Base-by-base conservation (phyloP, 1,140 invertebrate genomes). In the Pseudomyrmex sp. region DNA sequence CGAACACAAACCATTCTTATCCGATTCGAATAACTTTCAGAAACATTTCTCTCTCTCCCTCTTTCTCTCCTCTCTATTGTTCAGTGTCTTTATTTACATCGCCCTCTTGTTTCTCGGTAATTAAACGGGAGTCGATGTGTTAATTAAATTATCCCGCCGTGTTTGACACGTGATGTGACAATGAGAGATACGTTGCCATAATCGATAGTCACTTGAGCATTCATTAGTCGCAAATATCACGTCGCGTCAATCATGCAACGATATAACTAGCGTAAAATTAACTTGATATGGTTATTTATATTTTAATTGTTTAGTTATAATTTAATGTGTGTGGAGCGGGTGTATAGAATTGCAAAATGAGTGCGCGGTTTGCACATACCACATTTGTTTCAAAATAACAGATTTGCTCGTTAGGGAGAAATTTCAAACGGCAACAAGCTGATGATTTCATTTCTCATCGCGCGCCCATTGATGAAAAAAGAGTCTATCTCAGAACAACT, bases 81-180 rank as follows among this genome's bases (percentile, higher is more conserved):
- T 35, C 48, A 46, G 23, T 26, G 18, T 48, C 76, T 80, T 70
- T 59, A 9, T 23, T 52, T 5, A 12, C 20, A 54, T 10, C 23
- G n/a, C 7, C 1, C 54, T 10, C 54, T 59, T 72, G 76, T 80
- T 72, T 80, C 54, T 56, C 66, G 44, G 54, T 80, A 80, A 80
- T 80, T 80, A 72, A 80, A 72, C 66, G 59, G 46, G 7, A 44
- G 12, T 80, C 54, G 54, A 80, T 80, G 76, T 70, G 76, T 70
- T 58, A 80, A 80, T 80, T 80, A 80, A 80, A 80, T 80, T 80
- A 72, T 70, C 20, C 54, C 15, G 56, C 12, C 54, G 44, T 59
- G 54, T 72, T 80, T 80, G 65, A 80, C 66, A 59, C 18, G 44
- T 58, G 52, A 79, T 59, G 54, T 80, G 66, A 80, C 75, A 77